phyloP scores from a whole-genome alignment of 2,888 invertebrate species.

The Conus canariensis region DNA sequence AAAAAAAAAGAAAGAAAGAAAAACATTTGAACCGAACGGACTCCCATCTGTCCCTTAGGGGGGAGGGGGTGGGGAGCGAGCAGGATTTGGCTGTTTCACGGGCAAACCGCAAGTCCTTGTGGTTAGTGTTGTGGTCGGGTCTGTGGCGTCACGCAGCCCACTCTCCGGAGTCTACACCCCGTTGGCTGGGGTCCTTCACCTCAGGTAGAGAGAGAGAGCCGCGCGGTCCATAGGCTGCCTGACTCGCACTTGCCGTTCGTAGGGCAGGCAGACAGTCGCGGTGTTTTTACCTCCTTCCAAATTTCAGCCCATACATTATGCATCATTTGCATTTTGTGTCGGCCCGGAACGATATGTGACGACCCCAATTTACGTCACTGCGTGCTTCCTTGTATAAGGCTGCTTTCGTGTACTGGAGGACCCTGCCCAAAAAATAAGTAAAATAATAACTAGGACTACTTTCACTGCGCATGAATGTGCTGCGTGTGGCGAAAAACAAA shows the following conservation, averaged over 20 bases:
- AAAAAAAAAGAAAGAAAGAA: neutral
- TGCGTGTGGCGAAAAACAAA: constrained; percentile 20
- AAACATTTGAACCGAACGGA: constrained; percentile 21
- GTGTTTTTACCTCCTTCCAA: neutral
- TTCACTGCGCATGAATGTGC: constrained; percentile 32
- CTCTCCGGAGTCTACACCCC: neutral
- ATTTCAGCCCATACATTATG: constrained; percentile 17
- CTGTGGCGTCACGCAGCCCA: constrained; percentile 27
- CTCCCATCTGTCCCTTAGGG: neutral
- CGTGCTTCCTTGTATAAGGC: neutral
- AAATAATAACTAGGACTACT: constrained; percentile 6
- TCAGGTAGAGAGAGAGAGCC: neutral
- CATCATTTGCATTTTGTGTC: constrained; percentile 37
- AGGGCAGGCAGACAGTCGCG: neutral
- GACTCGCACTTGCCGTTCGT: neutral
- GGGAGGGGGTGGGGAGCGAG: neutral
- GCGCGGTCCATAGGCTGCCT: neutral
- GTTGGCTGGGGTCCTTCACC: constrained; percentile 1
- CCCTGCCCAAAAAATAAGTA: neutral
- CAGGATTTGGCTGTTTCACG: neutral
- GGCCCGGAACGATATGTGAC: constrained; percentile 7
- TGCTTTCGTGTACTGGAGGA: neutral
- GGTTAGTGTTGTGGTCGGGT: constrained; percentile 34
- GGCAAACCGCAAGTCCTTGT: constrained; percentile 35
- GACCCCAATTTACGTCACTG: constrained; percentile 25